Evolutionary conservation across 2,888 invertebrate species (phyloP), one percentile per base, ranked within the genome.

Genomic region (Cenopis cana): DNA sequence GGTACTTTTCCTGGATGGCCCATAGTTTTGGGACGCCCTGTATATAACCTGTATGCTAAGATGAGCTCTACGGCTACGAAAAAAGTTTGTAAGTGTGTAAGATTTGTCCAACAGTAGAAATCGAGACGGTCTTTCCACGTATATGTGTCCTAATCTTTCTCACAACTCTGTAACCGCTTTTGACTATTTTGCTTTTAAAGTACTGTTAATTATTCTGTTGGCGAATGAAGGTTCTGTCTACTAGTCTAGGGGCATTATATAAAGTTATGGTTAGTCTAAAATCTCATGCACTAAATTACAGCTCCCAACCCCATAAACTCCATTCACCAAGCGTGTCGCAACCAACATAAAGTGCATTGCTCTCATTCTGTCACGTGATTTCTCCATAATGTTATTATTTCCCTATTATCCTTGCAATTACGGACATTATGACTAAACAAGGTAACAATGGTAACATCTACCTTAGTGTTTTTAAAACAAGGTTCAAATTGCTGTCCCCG

Each of bases 341-440:
- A 68, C 33, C 41, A 52, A 50, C 33, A 49, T 33, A 20, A 57
- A 59, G 24, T 57, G 57, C 46, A 8, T 14, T 38, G 14, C 50
- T 50, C 60, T n/a, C 5, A 52, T 57, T 38, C 24, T 36, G 9
- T 54, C 52, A 60, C 59, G 52, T 36, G 59, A 36, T 66, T 60
- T 65, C 57, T 14, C 24, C 64, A 66, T 52, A 65, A 18, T 52
- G 33, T 67, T 11, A 68, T 68, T 72, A 72, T 57, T 72, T 68
- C 29, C 56, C 68, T 59, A 72, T 72, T 68, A 68, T 68, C 68
- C 61, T 64, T 55, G 33, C 59, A 11, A 56, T 68, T 72, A 41
- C 54, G 69, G 38, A 18, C 61, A 55, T 36, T 14, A n/a, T 1
- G 0, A 18, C 36, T 36, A 20, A 36, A 18, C 38, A 18, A 46